These are phyloP conservation scores for Leptinotarsa texana DNA, from an alignment of 1,140 invertebrate genomes.

Conservation along the genomic window DNA sequence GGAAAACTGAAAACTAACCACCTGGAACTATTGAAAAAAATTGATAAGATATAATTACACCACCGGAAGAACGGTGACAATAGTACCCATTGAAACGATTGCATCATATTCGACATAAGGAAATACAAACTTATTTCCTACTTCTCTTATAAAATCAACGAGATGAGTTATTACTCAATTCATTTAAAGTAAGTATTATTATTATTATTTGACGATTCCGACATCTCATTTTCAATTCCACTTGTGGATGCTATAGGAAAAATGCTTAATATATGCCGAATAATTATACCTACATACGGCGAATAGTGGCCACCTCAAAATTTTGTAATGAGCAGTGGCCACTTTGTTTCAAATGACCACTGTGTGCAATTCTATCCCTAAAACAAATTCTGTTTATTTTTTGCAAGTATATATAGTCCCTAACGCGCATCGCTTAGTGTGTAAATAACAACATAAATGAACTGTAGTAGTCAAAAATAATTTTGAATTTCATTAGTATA, in stretches of 20 bases:
- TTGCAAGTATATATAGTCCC: not conserved
- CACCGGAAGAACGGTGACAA: not conserved
- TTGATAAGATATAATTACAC: not conserved
- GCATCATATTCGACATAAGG: not conserved
- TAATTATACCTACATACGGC: not conserved
- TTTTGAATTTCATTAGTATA: not conserved
- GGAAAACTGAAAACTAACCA: not conserved
- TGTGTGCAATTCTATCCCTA: too few species aligned
- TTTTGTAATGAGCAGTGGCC: not conserved
- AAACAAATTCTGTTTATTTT: too few species aligned
- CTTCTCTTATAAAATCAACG: not conserved
- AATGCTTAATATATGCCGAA: not conserved
- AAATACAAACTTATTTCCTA: not conserved
- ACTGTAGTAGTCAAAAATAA: too few species aligned
- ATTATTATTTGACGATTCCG: not conserved
- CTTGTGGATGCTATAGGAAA: not conserved
- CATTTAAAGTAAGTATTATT: not conserved
- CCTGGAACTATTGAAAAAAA: not conserved
- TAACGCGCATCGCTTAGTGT: not conserved
- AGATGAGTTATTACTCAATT: not conserved
- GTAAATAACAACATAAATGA: too few species aligned
- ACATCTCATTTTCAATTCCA: not conserved
- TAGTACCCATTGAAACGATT: not conserved
- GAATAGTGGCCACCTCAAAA: not conserved
- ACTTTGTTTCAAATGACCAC: not conserved